Conservation (phyloP, 2,797 vertebrate species). For the Anguilla marmorata region DNA sequence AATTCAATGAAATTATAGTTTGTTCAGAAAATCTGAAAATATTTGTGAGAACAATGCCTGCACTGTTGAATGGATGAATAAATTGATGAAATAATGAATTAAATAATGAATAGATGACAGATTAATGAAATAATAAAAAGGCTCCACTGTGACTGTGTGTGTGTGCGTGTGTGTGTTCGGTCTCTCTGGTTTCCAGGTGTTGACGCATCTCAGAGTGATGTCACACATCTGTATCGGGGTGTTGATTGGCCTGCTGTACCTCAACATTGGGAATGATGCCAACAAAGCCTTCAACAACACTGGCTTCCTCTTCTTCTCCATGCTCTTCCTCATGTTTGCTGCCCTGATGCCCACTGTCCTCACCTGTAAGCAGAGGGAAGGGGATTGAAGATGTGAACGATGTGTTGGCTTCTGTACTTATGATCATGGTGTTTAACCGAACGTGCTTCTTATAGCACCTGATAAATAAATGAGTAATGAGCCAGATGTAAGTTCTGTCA, state of each 20-base stretch:
- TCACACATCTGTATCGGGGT: constrained; percentile 92
- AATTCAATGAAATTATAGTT: not conserved
- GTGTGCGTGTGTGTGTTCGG: constrained; percentile 36
- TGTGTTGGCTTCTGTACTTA: not conserved
- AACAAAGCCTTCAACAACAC: constrained; percentile 99
- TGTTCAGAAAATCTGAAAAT: not conserved
- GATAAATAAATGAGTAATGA: not conserved
- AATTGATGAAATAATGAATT: not conserved
- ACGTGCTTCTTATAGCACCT: not conserved
- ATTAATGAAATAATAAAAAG: not conserved
- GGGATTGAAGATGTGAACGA: not conserved
- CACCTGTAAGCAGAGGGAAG: constrained; percentile 84
- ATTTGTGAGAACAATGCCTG: not conserved
- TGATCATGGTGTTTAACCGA: not conserved
- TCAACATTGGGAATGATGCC: constrained; percentile 94
- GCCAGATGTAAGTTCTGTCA: not conserved
- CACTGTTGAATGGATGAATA: not conserved
- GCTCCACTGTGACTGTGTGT: not conserved
- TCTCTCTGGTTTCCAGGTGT: constrained; percentile 71
- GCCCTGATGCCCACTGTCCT: constrained; percentile 97
- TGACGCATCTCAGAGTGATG: constrained; percentile 94
- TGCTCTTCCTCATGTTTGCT: constrained; percentile 98
- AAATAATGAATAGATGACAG: not conserved
- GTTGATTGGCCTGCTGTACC: constrained; percentile 93
- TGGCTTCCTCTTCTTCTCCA: constrained; percentile 98